Conservation (phyloP, 2,888 invertebrate genomes). For the Temnothorax ravouxi region DNA sequence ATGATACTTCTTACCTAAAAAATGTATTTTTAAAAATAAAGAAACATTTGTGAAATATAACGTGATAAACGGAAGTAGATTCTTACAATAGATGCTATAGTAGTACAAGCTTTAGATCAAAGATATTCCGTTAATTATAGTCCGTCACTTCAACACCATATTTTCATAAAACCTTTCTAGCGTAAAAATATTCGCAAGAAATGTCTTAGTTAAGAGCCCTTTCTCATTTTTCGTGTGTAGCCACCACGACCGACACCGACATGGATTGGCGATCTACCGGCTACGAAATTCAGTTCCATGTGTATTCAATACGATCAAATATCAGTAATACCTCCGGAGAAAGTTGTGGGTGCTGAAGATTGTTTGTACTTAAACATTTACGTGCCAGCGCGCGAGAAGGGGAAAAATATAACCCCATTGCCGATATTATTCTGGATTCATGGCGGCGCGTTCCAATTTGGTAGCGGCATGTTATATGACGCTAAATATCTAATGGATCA, state of each 20-base stretch:
- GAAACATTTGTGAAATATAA: not conserved
- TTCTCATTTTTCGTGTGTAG: constrained; percentile 64
- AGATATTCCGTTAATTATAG: not conserved
- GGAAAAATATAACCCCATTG: constrained; percentile 51
- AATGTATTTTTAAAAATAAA: no score
- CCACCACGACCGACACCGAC: constrained; percentile 76
- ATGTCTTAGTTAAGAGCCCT: not conserved
- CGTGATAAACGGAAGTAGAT: not conserved
- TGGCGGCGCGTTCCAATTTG: constrained; percentile 87
- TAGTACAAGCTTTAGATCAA: not conserved
- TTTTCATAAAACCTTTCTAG: not conserved
- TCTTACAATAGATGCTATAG: not conserved
- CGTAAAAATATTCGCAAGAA: not conserved
- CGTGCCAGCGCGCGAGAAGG: constrained; percentile 72
- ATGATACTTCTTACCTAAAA: not conserved
- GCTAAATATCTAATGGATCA: constrained; percentile 89
- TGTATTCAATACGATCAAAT: constrained; percentile 81
- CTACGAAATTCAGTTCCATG: constrained; percentile 78
- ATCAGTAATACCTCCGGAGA: constrained; percentile 67
- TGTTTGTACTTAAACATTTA: constrained; percentile 83
- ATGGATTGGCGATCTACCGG: constrained; percentile 80
- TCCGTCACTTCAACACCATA: not conserved
- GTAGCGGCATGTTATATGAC: constrained; percentile 85
- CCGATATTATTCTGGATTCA: constrained; percentile 84
- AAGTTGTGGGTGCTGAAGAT: constrained; percentile 81